phyloP scores from a whole-genome alignment of 2,888 invertebrate species.

The Mechanitis messenoides region DNA sequence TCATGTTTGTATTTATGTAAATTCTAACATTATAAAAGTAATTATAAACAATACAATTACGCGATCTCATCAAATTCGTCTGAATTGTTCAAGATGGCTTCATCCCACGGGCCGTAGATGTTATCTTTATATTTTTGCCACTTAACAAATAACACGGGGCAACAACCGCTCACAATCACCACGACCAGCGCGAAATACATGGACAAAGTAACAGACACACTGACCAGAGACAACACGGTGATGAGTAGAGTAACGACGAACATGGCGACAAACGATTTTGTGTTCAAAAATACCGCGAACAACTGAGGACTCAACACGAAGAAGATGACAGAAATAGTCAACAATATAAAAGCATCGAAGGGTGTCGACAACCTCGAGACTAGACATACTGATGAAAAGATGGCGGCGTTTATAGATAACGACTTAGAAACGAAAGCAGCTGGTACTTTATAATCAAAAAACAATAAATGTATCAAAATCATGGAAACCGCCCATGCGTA shows the following conservation, averaged over 20 bases:
- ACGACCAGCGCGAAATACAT: constrained; percentile 78
- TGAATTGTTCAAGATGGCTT: constrained; percentile 85
- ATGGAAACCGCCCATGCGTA: constrained; percentile 93
- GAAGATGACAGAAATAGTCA: constrained; percentile 91
- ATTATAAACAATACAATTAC: constrained; percentile 19
- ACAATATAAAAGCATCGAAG: constrained; percentile 90
- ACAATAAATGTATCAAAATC: constrained; percentile 91
- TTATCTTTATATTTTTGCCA: constrained; percentile 91
- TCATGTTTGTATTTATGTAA: neutral
- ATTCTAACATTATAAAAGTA: constrained; percentile 3
- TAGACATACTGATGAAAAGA: constrained; percentile 96
- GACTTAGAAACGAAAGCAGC: constrained; percentile 94
- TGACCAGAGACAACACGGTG: constrained; percentile 71
- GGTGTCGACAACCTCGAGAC: constrained; percentile 92
- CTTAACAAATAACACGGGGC: constrained; percentile 84
- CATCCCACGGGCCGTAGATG: constrained; percentile 99
- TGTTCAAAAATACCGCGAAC: constrained; percentile 78
- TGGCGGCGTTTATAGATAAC: constrained; percentile 94
- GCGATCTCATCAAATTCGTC: constrained; percentile 69
- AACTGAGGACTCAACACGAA: constrained; percentile 94
- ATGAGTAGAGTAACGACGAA: constrained; percentile 69
- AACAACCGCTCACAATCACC: constrained; percentile 81
- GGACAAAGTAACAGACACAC: constrained; percentile 76
- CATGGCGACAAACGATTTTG: constrained; percentile 72
- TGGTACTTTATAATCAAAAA: constrained; percentile 93